Base-by-base conservation (phyloP, 2,888 invertebrate genomes). In the Cremastinae sp. region DNA sequence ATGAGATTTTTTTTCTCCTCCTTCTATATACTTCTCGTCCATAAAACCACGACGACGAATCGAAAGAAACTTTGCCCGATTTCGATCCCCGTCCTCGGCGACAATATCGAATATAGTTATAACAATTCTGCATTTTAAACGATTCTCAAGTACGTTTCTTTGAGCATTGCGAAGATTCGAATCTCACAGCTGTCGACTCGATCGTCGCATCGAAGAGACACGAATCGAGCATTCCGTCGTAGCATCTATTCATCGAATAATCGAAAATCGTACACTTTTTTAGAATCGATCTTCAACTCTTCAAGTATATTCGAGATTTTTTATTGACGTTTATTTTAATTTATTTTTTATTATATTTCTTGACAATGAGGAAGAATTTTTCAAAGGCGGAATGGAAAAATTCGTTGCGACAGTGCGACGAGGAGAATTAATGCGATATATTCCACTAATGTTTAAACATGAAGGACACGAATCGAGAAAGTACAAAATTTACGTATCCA, bases 1-100 rank as follows among this genome's bases (percentile, higher is more conserved):
- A 77, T 65, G 73, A 73, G 75, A 59, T 14, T 43, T 69, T 61
- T 56, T 61, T 71, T 49, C 41, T 54, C 20, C 38, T 34, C n/a
- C 10, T 34, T 49, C 22, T 61, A 5, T 22, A 5, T 34, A 7
- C 7, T 4, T 5, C 1, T 54, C 36, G 12, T 16, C 16, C 16
- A 0, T 16, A 2, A 34, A 54, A 54, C 36, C 22, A 10, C 51
- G 22, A 51, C 51, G 51, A 16, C 41, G 1, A 18, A 34, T 0
- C 61, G 18, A 28, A 36, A 64, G 4, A 51, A 41, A 43, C 22
- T 9, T 53, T n/a, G 14, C 5, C 5, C 43, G 34, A 36, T 51
- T 62, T 9, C 16, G 1, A 22, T 49, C 9, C 28, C 12, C 28
- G 16, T 41, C 5, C 28, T 28, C 28, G 5, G 5, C 5, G 5